Evolutionary conservation across 2,888 invertebrate genomes (phyloP).

Genomic region (Macrosoma leucophasiata): DNA sequence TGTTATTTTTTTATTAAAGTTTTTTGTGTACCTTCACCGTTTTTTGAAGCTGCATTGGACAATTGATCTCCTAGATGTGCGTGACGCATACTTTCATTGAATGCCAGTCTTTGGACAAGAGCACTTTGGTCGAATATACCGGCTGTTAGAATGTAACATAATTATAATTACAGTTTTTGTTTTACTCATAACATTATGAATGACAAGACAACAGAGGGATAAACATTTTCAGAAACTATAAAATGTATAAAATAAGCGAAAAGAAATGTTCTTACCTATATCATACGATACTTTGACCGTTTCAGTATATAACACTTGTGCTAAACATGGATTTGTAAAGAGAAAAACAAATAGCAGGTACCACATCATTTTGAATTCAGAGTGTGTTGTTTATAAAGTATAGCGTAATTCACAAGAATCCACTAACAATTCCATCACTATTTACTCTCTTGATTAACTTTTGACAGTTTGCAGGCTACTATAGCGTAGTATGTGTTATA

Average conservation of each 20-base stretch:
- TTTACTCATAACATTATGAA: no score
- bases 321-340: conserved; percentile 29
- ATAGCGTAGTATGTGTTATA: no score
- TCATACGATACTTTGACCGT: conserved; percentile 40
- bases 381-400: no score
- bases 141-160: conserved; percentile 31
- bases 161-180: background rate
- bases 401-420: no score
- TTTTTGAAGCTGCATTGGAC: conserved; percentile 2
- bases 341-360: conserved; percentile 31
- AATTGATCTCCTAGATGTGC: conserved; percentile 32
- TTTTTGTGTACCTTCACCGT: background rate
- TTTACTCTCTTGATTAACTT: no score
- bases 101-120: conserved; percentile 41
- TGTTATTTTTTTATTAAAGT: background rate
- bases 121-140: conserved; percentile 49
- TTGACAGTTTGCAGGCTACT: no score
- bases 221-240: background rate
- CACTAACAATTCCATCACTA: no score
- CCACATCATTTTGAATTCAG: conserved; percentile 31
- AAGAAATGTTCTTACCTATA: conserved; percentile 41
- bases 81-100: conserved; percentile 51
- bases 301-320: conserved; percentile 36
- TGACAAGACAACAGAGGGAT: no score
- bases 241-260: background rate